Conservation (phyloP, 2,888 invertebrate genomes). For the Cryptocephalus moraei region DNA sequence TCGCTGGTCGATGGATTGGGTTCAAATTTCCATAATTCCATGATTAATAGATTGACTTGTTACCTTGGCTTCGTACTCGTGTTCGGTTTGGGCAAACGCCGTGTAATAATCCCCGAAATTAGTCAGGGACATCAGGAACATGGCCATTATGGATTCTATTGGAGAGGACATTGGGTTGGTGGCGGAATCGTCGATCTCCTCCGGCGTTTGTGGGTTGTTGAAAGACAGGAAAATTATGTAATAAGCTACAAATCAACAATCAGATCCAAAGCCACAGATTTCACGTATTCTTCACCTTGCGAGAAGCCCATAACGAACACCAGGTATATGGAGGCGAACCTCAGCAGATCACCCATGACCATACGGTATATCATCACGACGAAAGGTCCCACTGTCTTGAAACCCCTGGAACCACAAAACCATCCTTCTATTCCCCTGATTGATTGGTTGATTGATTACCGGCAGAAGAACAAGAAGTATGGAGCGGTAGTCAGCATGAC, state of each 20-base stretch:
- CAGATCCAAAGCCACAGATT: not conserved
- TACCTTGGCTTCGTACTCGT: conserved; percentile 84
- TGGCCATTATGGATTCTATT: conserved; percentile 90
- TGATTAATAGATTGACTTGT: conserved; percentile 1
- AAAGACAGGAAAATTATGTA: conserved; percentile 86
- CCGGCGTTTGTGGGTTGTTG: conserved; percentile 73
- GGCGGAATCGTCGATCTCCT: conserved; percentile 70
- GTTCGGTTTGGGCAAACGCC: conserved; percentile 80
- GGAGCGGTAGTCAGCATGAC: conserved; percentile 94
- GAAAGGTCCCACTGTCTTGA: conserved; percentile 97
- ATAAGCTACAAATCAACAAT: conserved; percentile 50
- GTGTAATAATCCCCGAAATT: conserved; percentile 93
- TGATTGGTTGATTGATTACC: conserved; percentile 42
- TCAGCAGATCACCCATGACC: conserved; percentile 90
- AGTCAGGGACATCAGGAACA: conserved; percentile 97
- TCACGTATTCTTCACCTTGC: conserved; percentile 53
- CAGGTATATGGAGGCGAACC: conserved; percentile 93
- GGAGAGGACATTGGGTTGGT: conserved; percentile 86
- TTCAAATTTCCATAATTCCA: not conserved
- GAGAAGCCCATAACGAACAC: conserved; percentile 97
- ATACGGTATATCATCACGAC: conserved; percentile 99
- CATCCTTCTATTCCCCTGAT: too few relatives aligned
- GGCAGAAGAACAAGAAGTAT: conserved; percentile 94
- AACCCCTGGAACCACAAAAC: conserved; percentile 55
- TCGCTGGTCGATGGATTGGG: too few relatives aligned